Evolutionary conservation across 1,140 invertebrate genomes (phyloP).

Genomic region (Macrobrachium nipponense): DNA sequence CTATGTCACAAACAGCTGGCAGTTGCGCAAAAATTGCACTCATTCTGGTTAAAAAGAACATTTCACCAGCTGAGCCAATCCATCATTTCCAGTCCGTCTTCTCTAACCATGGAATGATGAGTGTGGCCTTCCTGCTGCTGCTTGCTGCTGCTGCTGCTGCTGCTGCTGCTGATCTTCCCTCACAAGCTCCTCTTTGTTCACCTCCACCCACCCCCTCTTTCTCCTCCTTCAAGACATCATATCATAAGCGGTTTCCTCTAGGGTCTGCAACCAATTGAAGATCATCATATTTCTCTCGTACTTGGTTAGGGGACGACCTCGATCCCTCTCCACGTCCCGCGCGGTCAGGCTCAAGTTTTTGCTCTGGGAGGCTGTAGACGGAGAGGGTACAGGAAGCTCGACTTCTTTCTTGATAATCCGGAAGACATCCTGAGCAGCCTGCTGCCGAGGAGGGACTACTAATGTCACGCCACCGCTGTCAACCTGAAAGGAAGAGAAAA

Average conservation of each 20-base stretch:
- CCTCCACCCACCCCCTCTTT: constrained; percentile 54
- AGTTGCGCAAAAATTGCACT: no score
- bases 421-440: constrained; percentile 51
- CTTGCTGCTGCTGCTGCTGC: no score
- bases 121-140: no score
- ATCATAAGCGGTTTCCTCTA: constrained; percentile 78
- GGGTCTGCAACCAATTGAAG: constrained; percentile 89
- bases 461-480: constrained; percentile 47
- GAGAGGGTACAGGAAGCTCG: constrained; percentile 34
- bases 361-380: constrained; percentile 66
- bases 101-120: no score
- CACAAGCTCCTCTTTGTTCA: constrained; percentile 9
- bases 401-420: constrained; percentile 51
- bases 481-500: constrained; percentile 14
- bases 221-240: constrained; percentile 57
- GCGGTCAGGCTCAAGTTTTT: constrained; percentile 69
- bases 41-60: no score
- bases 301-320: constrained; percentile 85
- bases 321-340: constrained; percentile 82
- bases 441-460: constrained; percentile 46
- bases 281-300: constrained; percentile 94
- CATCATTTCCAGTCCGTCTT: no score
- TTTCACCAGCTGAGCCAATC: no score
- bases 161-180: constrained; percentile 1
- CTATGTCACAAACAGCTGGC: no score